A percentile compares a stretch with the other conserved stretches of the same genome.
These are phyloP conservation scores for Thalassarche chlororhynchos DNA, from an alignment of 2,113 vertebrate genomes.

Conservation along the genomic window DNA sequence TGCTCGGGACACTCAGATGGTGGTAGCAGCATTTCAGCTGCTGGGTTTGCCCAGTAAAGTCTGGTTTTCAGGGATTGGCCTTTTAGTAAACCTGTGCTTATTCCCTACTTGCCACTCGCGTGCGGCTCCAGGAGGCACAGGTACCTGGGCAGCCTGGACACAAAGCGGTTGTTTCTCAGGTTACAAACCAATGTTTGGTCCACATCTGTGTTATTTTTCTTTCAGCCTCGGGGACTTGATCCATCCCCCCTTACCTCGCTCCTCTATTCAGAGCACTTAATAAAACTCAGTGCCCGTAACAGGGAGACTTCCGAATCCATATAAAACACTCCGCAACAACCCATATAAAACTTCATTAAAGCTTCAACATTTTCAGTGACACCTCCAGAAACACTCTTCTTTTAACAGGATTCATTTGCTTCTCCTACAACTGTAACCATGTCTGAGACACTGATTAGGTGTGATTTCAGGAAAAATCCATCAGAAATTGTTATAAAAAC, in stretches of 20 bases:
- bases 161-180: not conserved
- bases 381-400: not conserved
- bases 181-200: not conserved
- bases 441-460: not conserved
- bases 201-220: not conserved
- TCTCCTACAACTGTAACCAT: not conserved
- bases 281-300: not conserved
- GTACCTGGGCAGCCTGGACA: not conserved
- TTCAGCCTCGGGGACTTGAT: not conserved
- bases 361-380: not conserved
- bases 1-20: not conserved
- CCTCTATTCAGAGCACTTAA: not conserved
- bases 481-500: not conserved
- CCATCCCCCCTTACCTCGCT: not conserved
- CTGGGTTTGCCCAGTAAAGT: not conserved
- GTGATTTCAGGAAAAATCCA: not conserved
- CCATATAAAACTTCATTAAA: not conserved
- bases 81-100: not conserved
- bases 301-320: not conserved
- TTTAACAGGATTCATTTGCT: not conserved
- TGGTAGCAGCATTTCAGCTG: not conserved
- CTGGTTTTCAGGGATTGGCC: not conserved
- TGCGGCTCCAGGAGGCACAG: accelerated
- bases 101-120: accelerated
- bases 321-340: not conserved